A percentile compares a stretch with the other conserved stretches of the same genome.
These are phyloP conservation scores for Zapus hudsonius DNA, from an alignment of 2,113 vertebrate genomes.

Conservation along the genomic window DNA sequence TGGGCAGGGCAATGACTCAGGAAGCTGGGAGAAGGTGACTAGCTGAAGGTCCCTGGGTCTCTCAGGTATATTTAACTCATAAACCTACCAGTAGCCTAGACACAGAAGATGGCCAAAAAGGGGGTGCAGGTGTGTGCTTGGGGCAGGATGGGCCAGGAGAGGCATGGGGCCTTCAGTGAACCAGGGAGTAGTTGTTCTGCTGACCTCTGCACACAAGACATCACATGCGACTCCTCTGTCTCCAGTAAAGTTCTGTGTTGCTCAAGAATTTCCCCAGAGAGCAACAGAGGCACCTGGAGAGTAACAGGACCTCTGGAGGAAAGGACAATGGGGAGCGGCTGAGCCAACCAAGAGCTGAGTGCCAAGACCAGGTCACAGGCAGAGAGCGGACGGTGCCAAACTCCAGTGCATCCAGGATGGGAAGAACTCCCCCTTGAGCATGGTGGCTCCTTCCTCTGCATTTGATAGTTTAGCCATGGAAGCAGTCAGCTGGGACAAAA, in stretches of 20 bases:
- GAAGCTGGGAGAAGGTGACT: constrained; percentile 4
- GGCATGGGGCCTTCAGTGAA: not conserved
- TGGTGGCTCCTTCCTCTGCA: not conserved
- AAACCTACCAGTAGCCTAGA: constrained; percentile 1
- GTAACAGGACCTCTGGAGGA: not conserved
- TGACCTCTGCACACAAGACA: not conserved
- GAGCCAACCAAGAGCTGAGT: not conserved
- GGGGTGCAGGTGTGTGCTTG: not conserved
- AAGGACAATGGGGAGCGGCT: not conserved
- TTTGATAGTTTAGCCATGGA: not conserved
- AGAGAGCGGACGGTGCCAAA: not conserved
- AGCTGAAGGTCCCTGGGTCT: too few relatives aligned
- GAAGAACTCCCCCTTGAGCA: not conserved
- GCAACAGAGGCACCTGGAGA: accelerated
- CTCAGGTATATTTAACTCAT: constrained; percentile 45
- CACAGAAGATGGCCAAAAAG: not conserved
- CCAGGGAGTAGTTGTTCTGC: not conserved
- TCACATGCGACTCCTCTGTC: not conserved
- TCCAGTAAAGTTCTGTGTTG: not conserved
- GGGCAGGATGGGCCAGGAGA: not conserved
- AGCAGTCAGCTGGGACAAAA: too few relatives aligned
- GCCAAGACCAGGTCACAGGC: not conserved
- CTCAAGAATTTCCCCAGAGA: too few relatives aligned
- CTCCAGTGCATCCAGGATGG: not conserved
- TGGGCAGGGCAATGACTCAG: constrained; percentile 62